Base-by-base conservation (phyloP, 23 tunicate genomes). In the Phallusia fumigata region DNA sequence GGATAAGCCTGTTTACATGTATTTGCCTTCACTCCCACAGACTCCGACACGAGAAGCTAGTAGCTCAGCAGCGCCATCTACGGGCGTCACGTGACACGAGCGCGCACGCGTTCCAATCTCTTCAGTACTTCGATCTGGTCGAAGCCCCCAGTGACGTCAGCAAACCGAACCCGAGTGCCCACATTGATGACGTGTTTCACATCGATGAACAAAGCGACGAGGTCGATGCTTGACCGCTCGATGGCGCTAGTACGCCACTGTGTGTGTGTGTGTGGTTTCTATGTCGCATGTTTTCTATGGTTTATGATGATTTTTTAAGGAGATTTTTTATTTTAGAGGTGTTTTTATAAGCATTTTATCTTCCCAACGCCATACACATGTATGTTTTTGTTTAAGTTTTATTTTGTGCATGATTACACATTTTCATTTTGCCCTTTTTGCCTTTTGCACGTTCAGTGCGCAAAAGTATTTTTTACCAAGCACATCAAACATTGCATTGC, bases 61-160 rank as follows among this genome's bases (percentile, higher is more conserved):
- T 92, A 49, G 82, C 87, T 19, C 86, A 86, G 52, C 97, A 92
- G 82, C 91, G 91, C 64, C 79, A 30, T 21, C 79, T 77, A 36
- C 90, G 80, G 33, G 30, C 77, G 52, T 83, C 88, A 36, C 64
- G 75, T 36, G 91, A 87, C 75, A 84, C 90, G n/a, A 73, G 97
- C 58, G 72, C 91, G 69, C 97, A 89, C 82, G 97, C 97, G 0
- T 92, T 92, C 36, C 90, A 92, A 52, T 86, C 90, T 24, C 86
- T 92, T 0, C 87, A 87, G 22, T 87, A 76, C 73, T 92, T 83
- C 77, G 91, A 92, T 19, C 79, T 92, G 31, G 87, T 40, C 58
- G 80, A 84, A 31, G 88, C 97, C 22, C 85, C 95, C 28, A 76
- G 31, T 15, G 84, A 83, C 65, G 65, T 83, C 36, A 32, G 13